Conservation (phyloP, 2,797 vertebrate genomes). For the Peromyscus attwateri region DNA sequence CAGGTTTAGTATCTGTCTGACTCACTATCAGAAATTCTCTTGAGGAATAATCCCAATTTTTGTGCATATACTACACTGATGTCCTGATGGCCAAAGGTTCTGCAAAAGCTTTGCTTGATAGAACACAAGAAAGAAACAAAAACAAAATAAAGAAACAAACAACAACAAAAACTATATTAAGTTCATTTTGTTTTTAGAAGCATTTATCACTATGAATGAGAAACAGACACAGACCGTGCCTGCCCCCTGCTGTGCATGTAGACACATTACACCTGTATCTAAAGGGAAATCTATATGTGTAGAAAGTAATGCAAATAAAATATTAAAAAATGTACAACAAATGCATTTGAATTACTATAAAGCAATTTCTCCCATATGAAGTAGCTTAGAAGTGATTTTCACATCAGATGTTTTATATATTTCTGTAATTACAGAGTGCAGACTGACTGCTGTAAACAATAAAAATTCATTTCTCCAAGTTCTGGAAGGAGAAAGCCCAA, state of each 20-base stretch:
- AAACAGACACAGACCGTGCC: background rate
- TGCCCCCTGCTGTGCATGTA: constrained; percentile 65
- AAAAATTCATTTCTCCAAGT: background rate
- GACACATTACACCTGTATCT: background rate
- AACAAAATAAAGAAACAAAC: background rate
- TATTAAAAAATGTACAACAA: background rate
- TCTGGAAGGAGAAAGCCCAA: background rate
- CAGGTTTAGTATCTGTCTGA: background rate
- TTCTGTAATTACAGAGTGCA: background rate
- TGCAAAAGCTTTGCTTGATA: background rate
- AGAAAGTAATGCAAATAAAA: background rate
- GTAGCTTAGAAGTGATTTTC: background rate
- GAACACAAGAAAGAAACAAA: background rate
- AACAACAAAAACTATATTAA: background rate
- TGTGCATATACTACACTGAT: background rate
- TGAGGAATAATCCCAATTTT: background rate
- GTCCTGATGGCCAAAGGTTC: background rate
- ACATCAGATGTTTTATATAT: background rate
- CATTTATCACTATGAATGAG: background rate
- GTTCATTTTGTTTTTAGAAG: background rate
- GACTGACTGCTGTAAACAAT: background rate
- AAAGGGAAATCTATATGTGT: background rate
- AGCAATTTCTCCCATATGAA: background rate
- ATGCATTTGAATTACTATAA: background rate
- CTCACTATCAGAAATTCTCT: background rate